Base-by-base conservation (phyloP, 1,140 invertebrate genomes). In the Chionoecetes opilio region DNA sequence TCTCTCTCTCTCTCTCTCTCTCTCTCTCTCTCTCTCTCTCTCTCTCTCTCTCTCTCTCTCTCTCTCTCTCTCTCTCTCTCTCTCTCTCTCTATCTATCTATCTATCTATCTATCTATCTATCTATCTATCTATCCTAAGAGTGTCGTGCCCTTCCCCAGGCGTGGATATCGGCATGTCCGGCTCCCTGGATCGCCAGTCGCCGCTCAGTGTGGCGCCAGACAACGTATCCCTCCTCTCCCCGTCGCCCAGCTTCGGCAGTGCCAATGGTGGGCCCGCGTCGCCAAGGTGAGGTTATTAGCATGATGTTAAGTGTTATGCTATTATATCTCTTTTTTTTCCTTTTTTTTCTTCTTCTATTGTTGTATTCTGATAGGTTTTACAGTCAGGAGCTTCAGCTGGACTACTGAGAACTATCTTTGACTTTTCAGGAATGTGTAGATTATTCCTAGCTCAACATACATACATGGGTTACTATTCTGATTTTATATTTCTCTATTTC, bases 161-260 rank as follows among this genome's bases (percentile, higher is more conserved):
- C 46, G 31, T 95, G 86, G 94, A 95, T 88, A 93, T 95, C 86
- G 94, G 94, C 41, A 95, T 95, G 94, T 95, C 94, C 75, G 93
- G 95, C 84, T 94, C 95, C 63, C 82, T 96, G 85, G 96, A 96
- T 89, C 98, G 98, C 14, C 98, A 99, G 97, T 98, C 98, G 93
- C 98, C 98, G 41, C 97, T 98, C 96, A 98, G 98, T 93, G 98
- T 99, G 97, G 99, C 99, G 97, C 98, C 98, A 46, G 98, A 99
- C 97, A 98, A 98, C 37, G 98, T 98, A 29, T 98, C 98, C 96
- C 97, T 99, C 93, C 98, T 98, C 85, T 97, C 97, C 94, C 96
- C 96, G 26, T 97, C 95, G 9, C 31, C 95, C 32, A 93, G 17
- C 53, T 96, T 90, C 91, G 84, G 91, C 98, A 41, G 92, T 63